Conservation (phyloP, 2,113 vertebrate genomes). For the Procavia capensis region DNA sequence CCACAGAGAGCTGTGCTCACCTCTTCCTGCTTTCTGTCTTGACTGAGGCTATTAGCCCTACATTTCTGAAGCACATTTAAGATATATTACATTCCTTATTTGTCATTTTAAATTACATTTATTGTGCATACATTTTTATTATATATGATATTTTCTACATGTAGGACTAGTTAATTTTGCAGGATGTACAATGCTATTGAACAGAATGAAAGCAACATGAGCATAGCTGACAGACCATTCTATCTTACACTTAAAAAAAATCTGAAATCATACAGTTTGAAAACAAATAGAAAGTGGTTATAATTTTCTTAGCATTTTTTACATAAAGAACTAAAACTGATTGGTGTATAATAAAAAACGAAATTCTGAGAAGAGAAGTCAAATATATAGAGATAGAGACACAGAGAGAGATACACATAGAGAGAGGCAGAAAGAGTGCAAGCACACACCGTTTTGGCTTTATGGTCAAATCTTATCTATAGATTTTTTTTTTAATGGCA, state of each 20-base stretch:
- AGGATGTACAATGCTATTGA: constrained; percentile 83
- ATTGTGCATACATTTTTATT: constrained; percentile 72
- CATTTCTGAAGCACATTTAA: constrained; percentile 82
- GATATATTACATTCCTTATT: constrained; percentile 84
- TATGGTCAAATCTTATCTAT: not conserved
- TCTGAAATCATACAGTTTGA: not conserved
- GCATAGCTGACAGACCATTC: not conserved
- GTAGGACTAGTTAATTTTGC: constrained; percentile 82
- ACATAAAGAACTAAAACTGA: not conserved
- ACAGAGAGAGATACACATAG: too few species aligned
- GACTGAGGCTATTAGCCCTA: constrained; percentile 75
- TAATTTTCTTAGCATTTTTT: not conserved
- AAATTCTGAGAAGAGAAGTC: not conserved
- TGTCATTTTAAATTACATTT: constrained; percentile 82
- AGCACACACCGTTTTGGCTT: not conserved
- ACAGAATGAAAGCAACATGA: not conserved
- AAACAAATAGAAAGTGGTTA: not conserved
- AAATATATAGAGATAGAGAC: not conserved
- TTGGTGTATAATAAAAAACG: not conserved
- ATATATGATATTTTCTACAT: constrained; percentile 67
- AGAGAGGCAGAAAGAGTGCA: not conserved
- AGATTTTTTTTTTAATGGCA: not conserved
- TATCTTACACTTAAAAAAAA: not conserved
- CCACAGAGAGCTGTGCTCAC: constrained; percentile 81
- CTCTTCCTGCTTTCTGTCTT: constrained; percentile 83